Conservation (phyloP, 2,888 invertebrate genomes). For the Cactoblastis cactorum region DNA sequence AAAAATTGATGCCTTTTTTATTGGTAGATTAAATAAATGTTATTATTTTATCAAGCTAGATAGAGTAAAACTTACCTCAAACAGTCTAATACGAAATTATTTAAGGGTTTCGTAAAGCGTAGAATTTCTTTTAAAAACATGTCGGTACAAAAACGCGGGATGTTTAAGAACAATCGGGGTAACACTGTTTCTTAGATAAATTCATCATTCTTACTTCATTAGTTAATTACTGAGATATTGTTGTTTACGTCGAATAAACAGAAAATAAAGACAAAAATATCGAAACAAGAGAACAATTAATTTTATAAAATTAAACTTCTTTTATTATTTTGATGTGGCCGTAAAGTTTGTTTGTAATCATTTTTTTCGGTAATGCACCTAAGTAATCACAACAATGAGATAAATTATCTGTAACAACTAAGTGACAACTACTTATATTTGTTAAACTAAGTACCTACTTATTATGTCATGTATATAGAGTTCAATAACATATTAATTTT, state of each 20-base stretch:
- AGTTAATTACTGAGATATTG: background rate
- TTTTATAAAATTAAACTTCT: background rate
- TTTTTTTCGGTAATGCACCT: too few species aligned
- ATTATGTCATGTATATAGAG: too few species aligned
- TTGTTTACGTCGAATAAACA: background rate
- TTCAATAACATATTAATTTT: too few species aligned
- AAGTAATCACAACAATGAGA: too few species aligned
- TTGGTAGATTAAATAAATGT: background rate
- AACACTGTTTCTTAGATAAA: background rate
- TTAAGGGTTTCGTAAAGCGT: background rate
- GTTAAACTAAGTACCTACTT: too few species aligned
- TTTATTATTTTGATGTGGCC: background rate
- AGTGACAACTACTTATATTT: too few species aligned
- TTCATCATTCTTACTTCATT: background rate
- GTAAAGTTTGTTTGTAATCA: too few species aligned
- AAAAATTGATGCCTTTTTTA: background rate
- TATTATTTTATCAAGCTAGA: background rate
- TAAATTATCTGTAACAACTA: too few species aligned
- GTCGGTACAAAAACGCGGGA: background rate
- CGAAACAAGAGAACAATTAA: background rate
- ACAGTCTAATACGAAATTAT: constrained; percentile 22
- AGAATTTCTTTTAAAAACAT: constrained; percentile 11
- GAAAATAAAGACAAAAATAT: background rate
- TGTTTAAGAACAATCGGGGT: background rate
- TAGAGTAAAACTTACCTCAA: constrained; percentile 49